Evolutionary conservation across 2,797 vertebrate genomes (phyloP).

Genomic region (Sebastes matsubarae): DNA sequence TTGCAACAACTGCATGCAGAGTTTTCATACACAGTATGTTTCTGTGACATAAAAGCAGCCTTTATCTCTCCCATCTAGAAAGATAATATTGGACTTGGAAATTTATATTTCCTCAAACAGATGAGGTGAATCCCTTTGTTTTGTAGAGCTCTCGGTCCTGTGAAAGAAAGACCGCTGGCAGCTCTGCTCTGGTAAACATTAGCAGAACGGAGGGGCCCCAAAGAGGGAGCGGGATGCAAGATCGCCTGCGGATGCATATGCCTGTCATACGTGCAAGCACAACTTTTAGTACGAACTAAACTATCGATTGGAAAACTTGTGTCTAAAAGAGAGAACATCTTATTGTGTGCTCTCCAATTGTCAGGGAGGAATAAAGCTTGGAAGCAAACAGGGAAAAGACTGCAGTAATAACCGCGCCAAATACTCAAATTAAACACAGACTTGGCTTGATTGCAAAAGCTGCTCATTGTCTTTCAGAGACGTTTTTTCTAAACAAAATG

Average conservation of each 20-base stretch:
- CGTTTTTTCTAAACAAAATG: conserved; percentile 52
- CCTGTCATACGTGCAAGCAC: conserved; percentile 25
- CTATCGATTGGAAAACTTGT: not conserved
- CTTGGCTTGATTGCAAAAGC: conserved; percentile 37
- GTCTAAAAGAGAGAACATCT: not conserved
- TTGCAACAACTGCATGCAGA: conserved; percentile 1
- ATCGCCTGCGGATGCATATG: conserved; percentile 41
- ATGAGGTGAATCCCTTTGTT: conserved; percentile 57
- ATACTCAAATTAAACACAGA: conserved; percentile 57
- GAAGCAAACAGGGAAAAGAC: conserved; percentile 54
- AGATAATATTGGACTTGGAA: conserved; percentile 46
- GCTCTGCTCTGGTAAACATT: conserved; percentile 78
- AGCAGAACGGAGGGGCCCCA: conserved; percentile 69
- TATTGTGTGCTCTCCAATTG: conserved; percentile 36
- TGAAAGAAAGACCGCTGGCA: conserved; percentile 58
- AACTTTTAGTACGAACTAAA: not conserved
- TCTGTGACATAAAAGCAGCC: conserved; percentile 23
- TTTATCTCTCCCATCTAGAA: conserved; percentile 36
- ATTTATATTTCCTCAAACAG: conserved; percentile 35
- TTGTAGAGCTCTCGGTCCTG: conserved; percentile 34
- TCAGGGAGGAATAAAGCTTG: conserved; percentile 60
- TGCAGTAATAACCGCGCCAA: conserved; percentile 42
- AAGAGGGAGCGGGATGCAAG: conserved; percentile 53
- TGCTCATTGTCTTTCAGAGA: conserved; percentile 42
- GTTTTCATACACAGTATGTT: conserved; percentile 20